Base-by-base conservation (phyloP, 2,797 vertebrate genomes). In the Rhabdomys pumilio region DNA sequence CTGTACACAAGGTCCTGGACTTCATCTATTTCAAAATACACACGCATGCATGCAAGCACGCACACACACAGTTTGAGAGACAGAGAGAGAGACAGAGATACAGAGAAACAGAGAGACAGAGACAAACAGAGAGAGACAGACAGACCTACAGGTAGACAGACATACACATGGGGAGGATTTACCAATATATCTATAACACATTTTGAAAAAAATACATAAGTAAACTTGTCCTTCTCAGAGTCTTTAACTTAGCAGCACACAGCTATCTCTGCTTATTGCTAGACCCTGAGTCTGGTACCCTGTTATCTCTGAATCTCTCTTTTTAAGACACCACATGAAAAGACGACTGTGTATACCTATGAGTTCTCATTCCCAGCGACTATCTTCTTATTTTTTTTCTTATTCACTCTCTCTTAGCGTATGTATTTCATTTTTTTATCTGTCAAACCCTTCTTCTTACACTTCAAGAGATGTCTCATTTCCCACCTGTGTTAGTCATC, bases 401-500 rank as follows among this genome's bases (percentile, higher is more conserved):
- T 85, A 10, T 47, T 69, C 19, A 72, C 75, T 63, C 19, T 90
- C 34, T n/a, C 86, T 72, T 80, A 72, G n/a, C 63, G 15, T 72
- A n/a, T 50, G 19, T 31, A 7, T 31, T 89, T 29, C 10, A 41
- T 22, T 89, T 67, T 81, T 53, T 85, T 10, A 85, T 11, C 63
- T 50, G 31, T n/a, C 29, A 85, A 50, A 31, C 75, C 44, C 90
- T 89, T 89, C 95, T 53, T 84, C 47, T 86, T 73, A 84, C 53
- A 44, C 22, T 87, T 96, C 31, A 50, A n/a, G 87, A 65, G 59
- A 55, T 92, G 73, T 65, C 86, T 80, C 69, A 19, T 13, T 69
- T 22, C 31, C 41, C 34, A 29, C 6, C 10, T 20, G 8, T 20
- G 31, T 61, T 61, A 79, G 22, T 63, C 55, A 41, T 44, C 38